Evolutionary conservation across 2,797 vertebrate species (phyloP).

Genomic region (Myiotriccus ornatus): DNA sequence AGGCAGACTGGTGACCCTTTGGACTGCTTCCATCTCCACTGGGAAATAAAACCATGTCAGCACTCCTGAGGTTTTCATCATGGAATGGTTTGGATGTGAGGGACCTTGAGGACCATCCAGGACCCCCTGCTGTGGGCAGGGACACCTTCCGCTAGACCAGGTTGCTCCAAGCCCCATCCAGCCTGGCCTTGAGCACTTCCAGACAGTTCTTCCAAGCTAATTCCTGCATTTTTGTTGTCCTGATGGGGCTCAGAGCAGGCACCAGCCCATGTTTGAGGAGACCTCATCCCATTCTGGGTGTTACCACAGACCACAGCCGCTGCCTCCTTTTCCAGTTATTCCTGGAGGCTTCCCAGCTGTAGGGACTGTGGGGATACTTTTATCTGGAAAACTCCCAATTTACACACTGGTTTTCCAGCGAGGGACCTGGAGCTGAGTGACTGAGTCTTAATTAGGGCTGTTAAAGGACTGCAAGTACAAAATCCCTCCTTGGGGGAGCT

Average conservation of each 20-base stretch:
- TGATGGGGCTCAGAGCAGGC: not conserved
- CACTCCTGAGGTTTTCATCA: not conserved
- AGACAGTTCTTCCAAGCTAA: not conserved
- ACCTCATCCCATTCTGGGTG: accelerated
- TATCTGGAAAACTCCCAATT: not conserved
- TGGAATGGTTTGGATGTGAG: not conserved
- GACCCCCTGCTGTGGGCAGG: not conserved
- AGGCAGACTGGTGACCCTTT: not conserved
- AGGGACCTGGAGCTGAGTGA: not conserved
- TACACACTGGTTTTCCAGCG: not conserved
- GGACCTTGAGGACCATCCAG: not conserved
- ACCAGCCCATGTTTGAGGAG: accelerated
- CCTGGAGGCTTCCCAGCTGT: not conserved
- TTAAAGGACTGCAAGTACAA: not conserved
- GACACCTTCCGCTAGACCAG: not conserved
- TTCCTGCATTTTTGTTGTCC: not conserved
- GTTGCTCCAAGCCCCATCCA: not conserved
- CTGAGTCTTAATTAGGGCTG: slow-evolving; percentile 10
- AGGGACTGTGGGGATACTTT: not conserved
- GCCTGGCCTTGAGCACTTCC: not conserved
- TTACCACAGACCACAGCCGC: not conserved
- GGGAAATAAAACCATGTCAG: not conserved
- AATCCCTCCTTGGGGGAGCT: not conserved
- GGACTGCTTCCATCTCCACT: not conserved
- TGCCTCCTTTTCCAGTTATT: not conserved